Conservation (phyloP, 2,113 vertebrate genomes). For the Phrynosoma platyrhinos region DNA sequence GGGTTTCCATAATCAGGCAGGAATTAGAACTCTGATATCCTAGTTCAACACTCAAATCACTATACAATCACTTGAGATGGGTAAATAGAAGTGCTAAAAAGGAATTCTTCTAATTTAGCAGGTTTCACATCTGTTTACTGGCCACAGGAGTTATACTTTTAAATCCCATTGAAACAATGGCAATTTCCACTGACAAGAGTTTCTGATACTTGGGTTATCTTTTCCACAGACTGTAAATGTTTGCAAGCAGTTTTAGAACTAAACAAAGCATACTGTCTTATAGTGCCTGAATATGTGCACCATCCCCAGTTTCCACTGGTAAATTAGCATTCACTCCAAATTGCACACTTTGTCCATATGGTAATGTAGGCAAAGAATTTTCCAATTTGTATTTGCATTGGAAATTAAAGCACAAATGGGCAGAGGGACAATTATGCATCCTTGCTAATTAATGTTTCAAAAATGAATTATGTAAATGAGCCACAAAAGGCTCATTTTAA, state of each 20-base stretch:
- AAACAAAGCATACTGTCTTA: slow-evolving; percentile 20
- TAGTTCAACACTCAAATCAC: too few relatives aligned
- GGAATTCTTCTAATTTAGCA: background rate
- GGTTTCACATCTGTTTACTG: background rate
- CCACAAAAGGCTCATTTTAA: slow-evolving; percentile 65
- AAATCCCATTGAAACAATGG: slow-evolving; percentile 19
- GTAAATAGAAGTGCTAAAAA: background rate
- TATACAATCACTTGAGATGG: too few relatives aligned
- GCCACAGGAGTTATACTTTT: background rate
- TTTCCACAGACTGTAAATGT: slow-evolving; percentile 4
- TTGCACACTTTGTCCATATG: slow-evolving; percentile 55
- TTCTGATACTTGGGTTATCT: background rate
- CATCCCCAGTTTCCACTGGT: slow-evolving; percentile 12
- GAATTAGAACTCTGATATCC: too few relatives aligned
- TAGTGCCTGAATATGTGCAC: background rate
- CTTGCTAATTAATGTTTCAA: slow-evolving; percentile 79
- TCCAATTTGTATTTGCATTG: slow-evolving; percentile 73
- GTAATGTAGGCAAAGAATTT: slow-evolving; percentile 64
- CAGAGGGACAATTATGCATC: slow-evolving; percentile 75
- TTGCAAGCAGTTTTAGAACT: background rate
- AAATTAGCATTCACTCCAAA: slow-evolving; percentile 48
- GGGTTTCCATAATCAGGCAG: too few relatives aligned
- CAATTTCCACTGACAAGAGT: background rate
- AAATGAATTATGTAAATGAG: slow-evolving; percentile 80
- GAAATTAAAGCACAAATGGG: slow-evolving; percentile 74